Base-by-base conservation (phyloP, 2,888 invertebrate species). In the Stenchaetothrips biformis region DNA sequence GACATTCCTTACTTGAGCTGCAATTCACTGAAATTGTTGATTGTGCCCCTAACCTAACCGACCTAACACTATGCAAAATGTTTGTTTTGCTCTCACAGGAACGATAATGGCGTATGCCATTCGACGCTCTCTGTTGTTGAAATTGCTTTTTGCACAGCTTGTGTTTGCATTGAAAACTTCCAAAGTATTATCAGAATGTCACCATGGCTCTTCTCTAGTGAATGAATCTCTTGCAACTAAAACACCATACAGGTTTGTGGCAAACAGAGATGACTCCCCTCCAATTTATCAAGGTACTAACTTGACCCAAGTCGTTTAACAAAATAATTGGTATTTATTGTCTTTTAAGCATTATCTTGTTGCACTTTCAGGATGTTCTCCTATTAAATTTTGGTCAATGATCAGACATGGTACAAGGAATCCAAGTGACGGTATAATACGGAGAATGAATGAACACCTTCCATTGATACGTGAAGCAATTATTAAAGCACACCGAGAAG, bases 381-480 rank as follows among this genome's bases (percentile, higher is more conserved):
- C 91, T 78, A 86, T 87, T 74, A 92, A 93, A 86, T 90, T 93
- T 82, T 95, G 95, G 95, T 89, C 93, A 87, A 84, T 94, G 27
- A 86, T 92, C 67, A 89, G 95, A 7, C 95, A 95, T 87, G 95
- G 95, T 6, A 92, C 94, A n/a, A 89, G 95, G 82, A 89, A 91
- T 86, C 94, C 94, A 0, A 90, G 90, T 83, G 86, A 86, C 80
- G 88, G 90, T 82, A 88, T 91, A 77, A 90, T 93, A 80, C 82
- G 85, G 11, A 85, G 85, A 48, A 90, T 92, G 86, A 88, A 88
- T 74, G 86, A 87, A 1, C 86, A 88, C 79, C 86, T 94, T 13
- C 88, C 88, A 49, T 84, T 87, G 77, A 85, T 93, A 48, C 89
- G 89, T 83, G 85, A 89, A 83, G 86, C 89, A 82, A 90, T 93